Conservation (phyloP, 2,797 vertebrate species). For the Margarornis squamiger region DNA sequence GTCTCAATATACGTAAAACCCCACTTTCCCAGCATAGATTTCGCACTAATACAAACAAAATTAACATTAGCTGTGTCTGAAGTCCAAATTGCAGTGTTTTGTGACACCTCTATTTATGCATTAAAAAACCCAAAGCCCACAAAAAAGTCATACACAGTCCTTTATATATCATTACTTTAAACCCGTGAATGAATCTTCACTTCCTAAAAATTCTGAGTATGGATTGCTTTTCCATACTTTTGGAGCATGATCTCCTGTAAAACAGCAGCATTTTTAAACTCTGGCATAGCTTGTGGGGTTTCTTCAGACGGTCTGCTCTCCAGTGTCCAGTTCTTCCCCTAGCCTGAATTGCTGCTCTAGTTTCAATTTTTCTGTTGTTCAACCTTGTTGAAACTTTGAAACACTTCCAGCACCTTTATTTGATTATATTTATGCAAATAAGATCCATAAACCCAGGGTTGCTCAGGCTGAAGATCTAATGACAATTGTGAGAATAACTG, state of each 20-base stretch:
- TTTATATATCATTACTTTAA: not conserved
- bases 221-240: not conserved
- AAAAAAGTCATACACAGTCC: not conserved
- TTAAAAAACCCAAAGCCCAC: not conserved
- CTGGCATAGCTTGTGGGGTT: accelerated
- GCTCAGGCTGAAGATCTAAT: not conserved
- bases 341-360: not conserved
- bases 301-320: not conserved
- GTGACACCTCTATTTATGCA: not conserved
- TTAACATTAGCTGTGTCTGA: accelerated
- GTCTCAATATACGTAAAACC: not conserved
- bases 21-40: not conserved
- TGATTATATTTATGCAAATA: not conserved
- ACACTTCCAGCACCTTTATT: not conserved
- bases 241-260: not conserved
- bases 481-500: not conserved
- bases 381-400: not conserved
- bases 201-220: not conserved
- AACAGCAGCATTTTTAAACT: not conserved
- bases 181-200: not conserved
- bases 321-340: not conserved
- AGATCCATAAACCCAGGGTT: not conserved
- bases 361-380: not conserved
- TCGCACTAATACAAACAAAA: not conserved
- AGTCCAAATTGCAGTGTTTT: not conserved